A percentile compares a stretch with the other conserved stretches of the same genome.
These are phyloP conservation scores for Tragelaphus scriptus DNA, from an alignment of 2,113 vertebrate genomes.

Conservation along the genomic window DNA sequence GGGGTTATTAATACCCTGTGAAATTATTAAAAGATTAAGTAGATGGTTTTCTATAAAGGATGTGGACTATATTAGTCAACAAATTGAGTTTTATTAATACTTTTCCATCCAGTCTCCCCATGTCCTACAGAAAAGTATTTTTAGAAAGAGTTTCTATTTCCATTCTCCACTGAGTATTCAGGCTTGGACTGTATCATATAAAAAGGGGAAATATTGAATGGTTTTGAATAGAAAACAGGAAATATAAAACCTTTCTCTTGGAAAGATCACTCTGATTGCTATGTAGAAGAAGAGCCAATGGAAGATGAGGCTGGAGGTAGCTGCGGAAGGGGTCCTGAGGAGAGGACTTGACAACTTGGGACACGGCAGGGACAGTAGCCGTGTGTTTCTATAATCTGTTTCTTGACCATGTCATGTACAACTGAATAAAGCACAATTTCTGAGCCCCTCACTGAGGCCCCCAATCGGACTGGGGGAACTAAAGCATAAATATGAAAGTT, in stretches of 20 bases:
- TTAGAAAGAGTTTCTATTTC: neutral
- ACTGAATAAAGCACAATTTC: neutral
- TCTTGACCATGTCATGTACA: neutral
- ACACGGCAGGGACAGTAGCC: too few relatives aligned
- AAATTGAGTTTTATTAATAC: neutral
- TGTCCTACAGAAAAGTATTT: neutral
- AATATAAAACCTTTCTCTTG: neutral
- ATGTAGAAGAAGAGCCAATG: neutral
- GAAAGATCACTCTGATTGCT: neutral
- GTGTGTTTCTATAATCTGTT: neutral
- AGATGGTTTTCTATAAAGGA: neutral
- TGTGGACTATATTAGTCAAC: neutral
- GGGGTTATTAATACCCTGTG: neutral
- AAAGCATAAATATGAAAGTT: neutral
- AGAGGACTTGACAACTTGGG: neutral
- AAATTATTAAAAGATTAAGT: neutral
- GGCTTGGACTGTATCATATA: neutral
- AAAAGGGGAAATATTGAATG: neutral
- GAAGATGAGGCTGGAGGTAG: neutral
- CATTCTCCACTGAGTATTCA: neutral
- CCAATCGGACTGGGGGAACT: neutral
- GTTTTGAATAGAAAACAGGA: neutral
- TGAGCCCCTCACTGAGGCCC: neutral
- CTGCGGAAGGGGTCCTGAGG: neutral
- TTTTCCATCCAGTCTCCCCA: neutral